A percentile compares a stretch with the other conserved stretches of the same genome.
Evolutionary conservation across 2,113 vertebrate species (phyloP).

Genomic region (Cricetomys ansorgei): DNA sequence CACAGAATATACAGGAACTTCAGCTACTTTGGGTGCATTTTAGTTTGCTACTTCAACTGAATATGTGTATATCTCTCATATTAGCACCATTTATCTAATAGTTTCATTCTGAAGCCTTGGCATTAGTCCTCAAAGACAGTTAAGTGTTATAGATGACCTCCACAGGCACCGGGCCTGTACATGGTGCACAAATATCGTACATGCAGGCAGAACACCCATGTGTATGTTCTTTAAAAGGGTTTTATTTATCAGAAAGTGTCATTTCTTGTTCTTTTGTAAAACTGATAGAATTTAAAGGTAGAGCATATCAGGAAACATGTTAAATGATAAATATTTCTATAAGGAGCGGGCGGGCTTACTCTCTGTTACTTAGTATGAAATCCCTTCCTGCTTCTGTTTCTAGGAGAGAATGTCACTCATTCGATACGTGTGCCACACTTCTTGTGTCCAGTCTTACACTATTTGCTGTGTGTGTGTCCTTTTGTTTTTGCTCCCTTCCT

Average conservation of each 20-base stretch:
- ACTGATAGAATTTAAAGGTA: not conserved
- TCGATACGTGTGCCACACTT: constrained; percentile 43
- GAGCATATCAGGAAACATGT: not conserved
- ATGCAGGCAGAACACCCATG: not conserved
- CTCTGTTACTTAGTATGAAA: not conserved
- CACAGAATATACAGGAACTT: not conserved
- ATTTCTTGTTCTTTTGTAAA: constrained; percentile 53
- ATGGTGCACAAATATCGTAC: too few species aligned
- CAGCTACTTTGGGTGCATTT: constrained; percentile 26
- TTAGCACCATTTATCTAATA: constrained; percentile 3
- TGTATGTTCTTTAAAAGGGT: not conserved
- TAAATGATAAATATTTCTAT: not conserved
- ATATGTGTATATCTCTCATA: not conserved
- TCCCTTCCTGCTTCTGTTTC: constrained; percentile 74
- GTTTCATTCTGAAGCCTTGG: constrained; percentile 19
- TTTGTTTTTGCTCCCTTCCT: not conserved
- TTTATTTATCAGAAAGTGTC: constrained; percentile 20
- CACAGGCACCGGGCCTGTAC: not conserved
- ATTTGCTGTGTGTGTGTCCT: not conserved
- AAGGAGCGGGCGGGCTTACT: constrained; percentile 13
- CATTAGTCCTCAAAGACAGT: not conserved
- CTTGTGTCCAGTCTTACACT: not conserved
- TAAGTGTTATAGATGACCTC: not conserved
- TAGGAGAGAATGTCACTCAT: not conserved
- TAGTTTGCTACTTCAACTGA: constrained; percentile 18